phyloP scores from a whole-genome alignment of 1,140 invertebrate species.

The Drosophila seguyi region DNA sequence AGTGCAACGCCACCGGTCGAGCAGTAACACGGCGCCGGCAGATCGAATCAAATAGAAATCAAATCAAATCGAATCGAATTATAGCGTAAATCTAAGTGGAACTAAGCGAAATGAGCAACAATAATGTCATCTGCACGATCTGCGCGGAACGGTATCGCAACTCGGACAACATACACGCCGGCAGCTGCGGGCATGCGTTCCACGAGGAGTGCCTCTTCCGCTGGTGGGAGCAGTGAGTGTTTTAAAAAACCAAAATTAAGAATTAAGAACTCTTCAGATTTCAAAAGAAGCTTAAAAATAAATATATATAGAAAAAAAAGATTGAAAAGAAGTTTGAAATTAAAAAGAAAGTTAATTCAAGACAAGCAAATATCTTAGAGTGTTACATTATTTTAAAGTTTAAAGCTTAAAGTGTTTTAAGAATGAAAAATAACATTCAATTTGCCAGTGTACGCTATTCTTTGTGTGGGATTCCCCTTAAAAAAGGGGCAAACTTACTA shows the following conservation, averaged over 20 bases:
- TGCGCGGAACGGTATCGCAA: slow-evolving; percentile 54
- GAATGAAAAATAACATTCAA: background rate
- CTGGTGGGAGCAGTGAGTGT: slow-evolving; percentile 61
- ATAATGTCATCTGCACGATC: slow-evolving; percentile 54
- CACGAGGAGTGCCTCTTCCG: slow-evolving; percentile 58
- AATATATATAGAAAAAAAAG: background rate
- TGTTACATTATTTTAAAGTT: background rate
- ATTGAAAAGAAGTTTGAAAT: background rate
- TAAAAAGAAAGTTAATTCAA: background rate
- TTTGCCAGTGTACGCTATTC: too few relatives aligned
- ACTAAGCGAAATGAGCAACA: slow-evolving; percentile 10
- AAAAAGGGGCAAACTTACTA: background rate
- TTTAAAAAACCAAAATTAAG: too few relatives aligned
- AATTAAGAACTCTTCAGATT: background rate
- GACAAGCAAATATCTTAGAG: background rate
- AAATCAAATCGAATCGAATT: slow-evolving; percentile 3
- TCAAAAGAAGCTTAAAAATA: background rate
- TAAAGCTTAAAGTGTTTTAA: background rate
- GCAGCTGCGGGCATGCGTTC: slow-evolving; percentile 64
- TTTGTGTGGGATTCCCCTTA: background rate
- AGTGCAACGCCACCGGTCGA: slow-evolving; percentile 29
- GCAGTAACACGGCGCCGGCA: slow-evolving; percentile 19
- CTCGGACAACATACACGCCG: slow-evolving; percentile 51
- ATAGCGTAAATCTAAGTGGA: background rate
- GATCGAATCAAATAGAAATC: slow-evolving; percentile 3